Evolutionary conservation across 2,888 invertebrate species (phyloP).

Genomic region (Corbicula japonica): DNA sequence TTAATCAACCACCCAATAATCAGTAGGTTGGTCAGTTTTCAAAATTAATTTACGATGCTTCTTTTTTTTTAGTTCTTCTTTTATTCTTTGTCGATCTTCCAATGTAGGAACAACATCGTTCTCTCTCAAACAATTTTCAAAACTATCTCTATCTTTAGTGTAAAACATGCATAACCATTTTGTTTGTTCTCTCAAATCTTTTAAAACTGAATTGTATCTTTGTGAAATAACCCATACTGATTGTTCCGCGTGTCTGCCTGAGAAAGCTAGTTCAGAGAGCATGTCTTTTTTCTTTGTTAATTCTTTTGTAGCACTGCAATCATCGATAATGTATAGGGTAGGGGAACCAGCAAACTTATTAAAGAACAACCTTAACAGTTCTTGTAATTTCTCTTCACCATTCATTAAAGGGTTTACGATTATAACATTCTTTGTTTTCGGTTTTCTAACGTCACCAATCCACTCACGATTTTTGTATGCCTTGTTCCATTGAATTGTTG

Average conservation of each 20-base stretch:
- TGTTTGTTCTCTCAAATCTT: slow-evolving; percentile 60
- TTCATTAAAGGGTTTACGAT: slow-evolving; percentile 41
- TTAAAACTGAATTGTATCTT: slow-evolving; percentile 62
- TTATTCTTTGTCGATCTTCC: slow-evolving; percentile 49
- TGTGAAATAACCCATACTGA: slow-evolving; percentile 62
- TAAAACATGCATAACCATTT: slow-evolving; percentile 60
- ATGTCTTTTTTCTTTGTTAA: slow-evolving; percentile 62
- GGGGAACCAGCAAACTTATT: slow-evolving; percentile 46
- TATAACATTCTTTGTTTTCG: slow-evolving; percentile 46
- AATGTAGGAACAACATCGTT: slow-evolving; percentile 60
- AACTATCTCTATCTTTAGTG: slow-evolving; percentile 47
- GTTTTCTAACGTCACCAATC: slow-evolving; percentile 41
- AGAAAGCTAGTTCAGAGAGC: slow-evolving; percentile 59
- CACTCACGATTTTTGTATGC: slow-evolving; percentile 41
- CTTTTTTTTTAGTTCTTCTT: slow-evolving; percentile 40
- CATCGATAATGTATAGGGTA: slow-evolving; percentile 66
- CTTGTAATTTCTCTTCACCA: slow-evolving; percentile 44
- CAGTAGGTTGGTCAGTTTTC: slow-evolving; percentile 50
- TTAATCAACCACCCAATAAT: slow-evolving; percentile 50
- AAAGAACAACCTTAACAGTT: slow-evolving; percentile 43
- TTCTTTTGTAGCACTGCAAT: slow-evolving; percentile 55
- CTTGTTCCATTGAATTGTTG: slow-evolving; percentile 46
- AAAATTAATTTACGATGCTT: slow-evolving; percentile 54
- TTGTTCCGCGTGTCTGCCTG: slow-evolving; percentile 51
- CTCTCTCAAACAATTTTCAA: slow-evolving; percentile 62